These are phyloP conservation scores for Phalangium opilio DNA, from an alignment of 2,888 invertebrate genomes.

Conservation along the genomic window DNA sequence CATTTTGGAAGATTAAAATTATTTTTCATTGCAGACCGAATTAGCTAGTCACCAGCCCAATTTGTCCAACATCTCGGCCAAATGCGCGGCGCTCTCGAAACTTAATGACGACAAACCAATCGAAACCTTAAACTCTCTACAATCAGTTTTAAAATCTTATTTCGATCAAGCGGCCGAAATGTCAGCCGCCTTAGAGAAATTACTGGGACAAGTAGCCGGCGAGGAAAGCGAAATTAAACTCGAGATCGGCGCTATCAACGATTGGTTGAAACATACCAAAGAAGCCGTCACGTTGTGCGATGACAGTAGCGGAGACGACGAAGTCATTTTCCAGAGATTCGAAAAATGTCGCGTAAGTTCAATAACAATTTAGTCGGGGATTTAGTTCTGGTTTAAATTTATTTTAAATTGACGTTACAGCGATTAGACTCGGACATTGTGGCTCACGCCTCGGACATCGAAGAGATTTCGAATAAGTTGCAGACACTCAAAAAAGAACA, in stretches of 20 bases:
- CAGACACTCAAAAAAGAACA: slow-evolving; percentile 48
- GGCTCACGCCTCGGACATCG: slow-evolving; percentile 48
- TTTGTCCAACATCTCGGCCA: slow-evolving; percentile 58
- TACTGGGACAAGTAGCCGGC: slow-evolving; percentile 50
- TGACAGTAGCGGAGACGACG: slow-evolving; percentile 36
- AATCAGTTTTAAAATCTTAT: slow-evolving; percentile 31
- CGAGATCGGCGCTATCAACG: slow-evolving; percentile 11
- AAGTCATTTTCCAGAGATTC: slow-evolving; percentile 61
- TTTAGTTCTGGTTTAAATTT: neutral
- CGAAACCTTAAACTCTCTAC: slow-evolving; percentile 30
- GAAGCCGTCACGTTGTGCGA: slow-evolving; percentile 17
- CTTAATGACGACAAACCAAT: slow-evolving; percentile 40
- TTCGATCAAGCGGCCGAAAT: slow-evolving; percentile 56
- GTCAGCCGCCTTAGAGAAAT: slow-evolving; percentile 54
- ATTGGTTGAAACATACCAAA: slow-evolving; percentile 16
- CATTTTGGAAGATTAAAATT: neutral
- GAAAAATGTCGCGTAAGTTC: slow-evolving; percentile 47
- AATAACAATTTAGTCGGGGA: slow-evolving; percentile 17
- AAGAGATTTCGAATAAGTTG: slow-evolving; percentile 50
- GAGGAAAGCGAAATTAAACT: slow-evolving; percentile 23
- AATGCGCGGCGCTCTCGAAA: slow-evolving; percentile 38
- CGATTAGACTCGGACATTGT: slow-evolving; percentile 51
- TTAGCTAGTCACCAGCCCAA: slow-evolving; percentile 58
- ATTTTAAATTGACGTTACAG: slow-evolving; percentile 16
- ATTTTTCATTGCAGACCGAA: slow-evolving; percentile 40